Conservation (phyloP, 2,888 invertebrate species). For the Crossocerus cetratus region DNA sequence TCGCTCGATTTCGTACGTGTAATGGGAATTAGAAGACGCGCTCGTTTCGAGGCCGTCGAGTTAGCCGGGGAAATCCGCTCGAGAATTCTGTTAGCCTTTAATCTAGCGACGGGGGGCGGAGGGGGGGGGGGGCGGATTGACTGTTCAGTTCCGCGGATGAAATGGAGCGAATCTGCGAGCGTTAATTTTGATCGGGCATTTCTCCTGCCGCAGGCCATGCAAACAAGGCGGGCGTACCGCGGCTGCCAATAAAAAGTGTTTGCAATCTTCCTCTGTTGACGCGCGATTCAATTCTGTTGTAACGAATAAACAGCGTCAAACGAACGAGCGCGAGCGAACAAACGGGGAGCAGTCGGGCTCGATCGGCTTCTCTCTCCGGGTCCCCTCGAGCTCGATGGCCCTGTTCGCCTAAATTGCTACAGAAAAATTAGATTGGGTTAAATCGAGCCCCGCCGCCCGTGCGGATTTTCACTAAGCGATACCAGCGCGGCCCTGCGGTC, state of each 20-base stretch:
- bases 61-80: background rate
- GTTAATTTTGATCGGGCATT: conserved; percentile 48
- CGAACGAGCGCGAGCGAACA: conserved; percentile 2
- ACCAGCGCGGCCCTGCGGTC: background rate
- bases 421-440: conserved; percentile 37
- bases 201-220: conserved; percentile 28
- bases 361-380: background rate
- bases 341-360: background rate
- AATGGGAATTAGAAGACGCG: too few species aligned
- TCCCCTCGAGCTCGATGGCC: conserved; percentile 34
- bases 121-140: background rate
- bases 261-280: conserved; percentile 68
- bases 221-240: conserved; percentile 42
- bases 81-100: background rate
- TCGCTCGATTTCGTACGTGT: too few species aligned
- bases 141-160: conserved; percentile 6
- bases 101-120: background rate
- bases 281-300: conserved; percentile 69
- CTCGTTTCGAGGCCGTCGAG: too few species aligned
- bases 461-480: conserved; percentile 32
- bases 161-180: conserved; percentile 26
- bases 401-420: conserved; percentile 42
- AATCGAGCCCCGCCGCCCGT: conserved; percentile 7
- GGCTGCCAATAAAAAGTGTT: conserved; percentile 61
- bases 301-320: conserved; percentile 61